Conservation (phyloP, 2,797 vertebrate genomes). For the Enoplosus armatus region DNA sequence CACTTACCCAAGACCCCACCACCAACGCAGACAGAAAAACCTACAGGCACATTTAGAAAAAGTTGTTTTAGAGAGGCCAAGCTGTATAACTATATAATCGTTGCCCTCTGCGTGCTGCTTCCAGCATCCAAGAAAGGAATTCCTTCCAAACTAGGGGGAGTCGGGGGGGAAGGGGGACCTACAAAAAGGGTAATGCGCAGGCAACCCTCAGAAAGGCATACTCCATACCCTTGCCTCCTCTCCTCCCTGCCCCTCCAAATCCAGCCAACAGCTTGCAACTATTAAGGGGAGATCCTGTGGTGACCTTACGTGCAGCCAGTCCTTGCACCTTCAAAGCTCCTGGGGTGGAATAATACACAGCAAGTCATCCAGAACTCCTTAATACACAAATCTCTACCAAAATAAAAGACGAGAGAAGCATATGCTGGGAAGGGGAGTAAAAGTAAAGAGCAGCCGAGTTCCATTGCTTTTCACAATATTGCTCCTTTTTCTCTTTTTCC, state of each 20-base stretch:
- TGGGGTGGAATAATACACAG: constrained; percentile 84
- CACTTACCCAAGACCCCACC: constrained; percentile 46
- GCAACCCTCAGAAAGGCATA: constrained; percentile 72
- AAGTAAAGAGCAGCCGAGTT: constrained; percentile 57
- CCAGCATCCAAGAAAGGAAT: constrained; percentile 77
- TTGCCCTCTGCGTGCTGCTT: constrained; percentile 67
- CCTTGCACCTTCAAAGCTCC: constrained; percentile 85
- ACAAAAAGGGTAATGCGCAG: constrained; percentile 63
- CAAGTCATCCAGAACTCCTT: constrained; percentile 85
- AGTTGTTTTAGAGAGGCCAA: constrained; percentile 66
- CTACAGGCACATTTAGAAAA: constrained; percentile 70
- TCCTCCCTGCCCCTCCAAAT: constrained; percentile 68
- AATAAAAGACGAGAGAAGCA: constrained; percentile 66
- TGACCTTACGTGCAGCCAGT: constrained; percentile 85
- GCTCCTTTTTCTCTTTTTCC: constrained; percentile 5
- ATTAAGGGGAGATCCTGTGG: constrained; percentile 86
- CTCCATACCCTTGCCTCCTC: constrained; percentile 66
- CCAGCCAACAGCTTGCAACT: constrained; percentile 86
- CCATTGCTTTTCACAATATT: constrained; percentile 35
- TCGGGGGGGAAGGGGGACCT: constrained; percentile 38
- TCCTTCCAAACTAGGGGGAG: constrained; percentile 66
- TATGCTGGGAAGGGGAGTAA: constrained; percentile 56
- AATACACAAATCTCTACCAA: constrained; percentile 81
- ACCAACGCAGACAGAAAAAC: constrained; percentile 70
- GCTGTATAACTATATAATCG: constrained; percentile 71